Conservation (phyloP, 2,797 vertebrate species). For the Clarias fuscus region DNA sequence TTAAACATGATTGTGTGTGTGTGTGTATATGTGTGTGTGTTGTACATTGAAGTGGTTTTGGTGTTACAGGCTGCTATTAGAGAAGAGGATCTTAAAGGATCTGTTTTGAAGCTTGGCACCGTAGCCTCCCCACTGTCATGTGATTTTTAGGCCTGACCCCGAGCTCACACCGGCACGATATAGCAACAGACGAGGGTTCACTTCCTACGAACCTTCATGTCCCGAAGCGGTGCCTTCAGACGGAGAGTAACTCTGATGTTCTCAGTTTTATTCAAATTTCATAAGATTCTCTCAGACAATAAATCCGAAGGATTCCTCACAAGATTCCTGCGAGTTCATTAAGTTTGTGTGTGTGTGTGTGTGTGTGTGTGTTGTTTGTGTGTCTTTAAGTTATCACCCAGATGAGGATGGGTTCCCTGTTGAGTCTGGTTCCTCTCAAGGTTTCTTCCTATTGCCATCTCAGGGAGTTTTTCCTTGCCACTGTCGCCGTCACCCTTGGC, state of each 20-base stretch:
- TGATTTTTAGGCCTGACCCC: neutral
- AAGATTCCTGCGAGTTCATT: neutral
- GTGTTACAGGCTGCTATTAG: constrained; percentile 16
- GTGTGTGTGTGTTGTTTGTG: too few species aligned
- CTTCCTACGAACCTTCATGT: neutral
- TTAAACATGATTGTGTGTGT: neutral
- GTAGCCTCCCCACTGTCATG: neutral
- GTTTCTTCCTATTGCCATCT: too few species aligned
- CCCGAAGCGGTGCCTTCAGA: neutral
- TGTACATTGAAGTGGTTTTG: neutral
- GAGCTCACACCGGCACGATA: neutral
- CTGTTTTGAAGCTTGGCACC: neutral
- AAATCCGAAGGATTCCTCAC: neutral
- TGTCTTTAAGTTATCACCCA: too few species aligned
- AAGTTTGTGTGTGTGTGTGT: neutral
- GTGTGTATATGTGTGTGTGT: neutral
- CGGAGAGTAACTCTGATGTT: neutral
- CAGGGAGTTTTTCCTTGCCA: too few species aligned
- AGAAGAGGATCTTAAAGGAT: neutral
- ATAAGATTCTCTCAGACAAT: neutral
- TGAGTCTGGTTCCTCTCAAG: too few species aligned
- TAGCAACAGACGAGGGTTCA: neutral
- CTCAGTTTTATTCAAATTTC: neutral
- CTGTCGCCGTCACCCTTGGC: too few species aligned
- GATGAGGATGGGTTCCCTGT: too few species aligned